Evolutionary conservation across 2,797 vertebrate genomes (phyloP).

Genomic region (Chrysocyon brachyurus): DNA sequence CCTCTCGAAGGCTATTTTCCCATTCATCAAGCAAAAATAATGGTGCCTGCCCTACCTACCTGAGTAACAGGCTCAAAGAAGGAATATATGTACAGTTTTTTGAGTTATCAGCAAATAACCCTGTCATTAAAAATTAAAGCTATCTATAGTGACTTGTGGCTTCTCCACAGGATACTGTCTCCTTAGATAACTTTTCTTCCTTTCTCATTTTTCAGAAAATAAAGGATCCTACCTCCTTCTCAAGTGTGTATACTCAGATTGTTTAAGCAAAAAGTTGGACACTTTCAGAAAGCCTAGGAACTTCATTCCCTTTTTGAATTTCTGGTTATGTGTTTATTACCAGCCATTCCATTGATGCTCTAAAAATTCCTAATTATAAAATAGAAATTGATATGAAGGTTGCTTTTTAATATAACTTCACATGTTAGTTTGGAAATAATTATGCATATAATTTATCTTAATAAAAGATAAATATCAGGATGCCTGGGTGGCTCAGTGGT

Average conservation of each 20-base stretch:
- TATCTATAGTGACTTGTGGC: not conserved
- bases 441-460: slow-evolving; percentile 30
- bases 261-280: slow-evolving; percentile 22
- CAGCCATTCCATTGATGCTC: not conserved
- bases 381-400: not conserved
- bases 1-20: not conserved
- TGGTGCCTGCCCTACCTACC: not conserved
- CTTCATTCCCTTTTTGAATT: slow-evolving; percentile 31
- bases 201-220: slow-evolving; percentile 27
- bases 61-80: not conserved
- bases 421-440: slow-evolving; percentile 41
- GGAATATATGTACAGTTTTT: not conserved
- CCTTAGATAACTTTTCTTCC: not conserved
- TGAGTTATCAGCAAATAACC: not conserved
- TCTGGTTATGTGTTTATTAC: not conserved
- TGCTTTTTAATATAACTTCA: not conserved
- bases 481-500: too few relatives aligned
- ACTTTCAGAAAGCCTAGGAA: not conserved
- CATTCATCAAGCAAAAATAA: not conserved
- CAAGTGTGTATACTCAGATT: not conserved
- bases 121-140: slow-evolving; percentile 12
- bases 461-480: not conserved
- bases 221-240: not conserved
- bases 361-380: slow-evolving; percentile 39
- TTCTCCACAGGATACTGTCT: slow-evolving; percentile 9